These are phyloP conservation scores for Dyspetes luteomarginatus DNA, from an alignment of 2,888 invertebrate species.

Conservation along the genomic window DNA sequence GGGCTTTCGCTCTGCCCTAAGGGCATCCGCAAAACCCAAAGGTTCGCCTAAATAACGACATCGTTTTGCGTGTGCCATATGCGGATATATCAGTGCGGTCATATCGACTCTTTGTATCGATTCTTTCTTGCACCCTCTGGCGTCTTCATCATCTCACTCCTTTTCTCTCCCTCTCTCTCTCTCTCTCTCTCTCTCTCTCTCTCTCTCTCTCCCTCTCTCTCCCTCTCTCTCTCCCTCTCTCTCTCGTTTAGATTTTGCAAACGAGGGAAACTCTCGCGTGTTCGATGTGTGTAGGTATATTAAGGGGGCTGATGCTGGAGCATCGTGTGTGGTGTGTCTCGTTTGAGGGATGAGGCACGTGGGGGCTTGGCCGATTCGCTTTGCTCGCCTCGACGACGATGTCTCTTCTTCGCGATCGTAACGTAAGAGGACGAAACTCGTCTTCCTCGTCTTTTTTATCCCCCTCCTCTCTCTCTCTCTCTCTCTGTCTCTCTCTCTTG, in stretches of 20 bases:
- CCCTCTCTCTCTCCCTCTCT: background rate
- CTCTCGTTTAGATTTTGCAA: conserved; percentile 15
- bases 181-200: background rate
- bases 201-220: background rate
- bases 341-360: conserved; percentile 47
- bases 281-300: conserved; percentile 9
- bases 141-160: conserved; percentile 8
- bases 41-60: conserved; percentile 54
- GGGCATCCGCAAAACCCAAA: conserved; percentile 28
- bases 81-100: conserved; percentile 36
- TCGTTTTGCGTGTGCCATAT: conserved; percentile 41
- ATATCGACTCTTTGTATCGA: conserved; percentile 46
- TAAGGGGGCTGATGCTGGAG: background rate
- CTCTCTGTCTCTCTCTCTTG: background rate
- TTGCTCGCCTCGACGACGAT: conserved; percentile 8
- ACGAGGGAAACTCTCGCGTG: conserved; percentile 12
- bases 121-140: conserved; percentile 18
- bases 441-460: too few relatives aligned
- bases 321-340: conserved; percentile 4
- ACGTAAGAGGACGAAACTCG: background rate
- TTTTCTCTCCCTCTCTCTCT: background rate
- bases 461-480: background rate
- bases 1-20: conserved; percentile 3
- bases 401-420: conserved; percentile 26
- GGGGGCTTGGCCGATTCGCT: conserved; percentile 28